Evolutionary conservation across 1,140 invertebrate species (phyloP).

Genomic region (Pomacea maculata): DNA sequence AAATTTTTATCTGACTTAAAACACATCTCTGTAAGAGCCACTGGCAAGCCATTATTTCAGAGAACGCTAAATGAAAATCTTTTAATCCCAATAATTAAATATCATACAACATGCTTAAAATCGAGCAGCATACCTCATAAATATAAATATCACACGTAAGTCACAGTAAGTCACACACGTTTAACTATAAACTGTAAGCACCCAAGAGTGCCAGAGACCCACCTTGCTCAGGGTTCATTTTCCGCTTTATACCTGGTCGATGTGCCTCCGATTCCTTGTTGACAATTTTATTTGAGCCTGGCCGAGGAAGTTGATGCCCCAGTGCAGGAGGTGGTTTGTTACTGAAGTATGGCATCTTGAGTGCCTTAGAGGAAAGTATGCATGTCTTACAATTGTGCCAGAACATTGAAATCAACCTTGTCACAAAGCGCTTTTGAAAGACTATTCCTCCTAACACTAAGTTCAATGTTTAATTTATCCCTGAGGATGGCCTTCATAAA

Average conservation of each 20-base stretch:
- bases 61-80: background rate
- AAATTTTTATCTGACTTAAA: background rate
- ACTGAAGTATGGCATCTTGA: slow-evolving; percentile 70
- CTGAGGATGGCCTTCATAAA: no score
- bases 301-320: slow-evolving; percentile 78
- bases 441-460: background rate
- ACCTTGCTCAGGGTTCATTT: slow-evolving; percentile 33
- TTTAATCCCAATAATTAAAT: background rate
- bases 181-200: no score
- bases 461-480: no score
- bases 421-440: background rate
- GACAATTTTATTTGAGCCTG: slow-evolving; percentile 45
- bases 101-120: background rate
- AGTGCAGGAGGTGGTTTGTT: slow-evolving; percentile 90
- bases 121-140: no score
- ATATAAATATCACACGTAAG: no score
- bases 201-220: background rate
- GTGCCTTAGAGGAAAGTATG: slow-evolving; percentile 52
- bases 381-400: background rate
- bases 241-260: slow-evolving; percentile 44
- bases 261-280: slow-evolving; percentile 45
- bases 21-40: background rate
- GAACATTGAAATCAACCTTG: background rate
- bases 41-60: background rate
- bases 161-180: no score